Conservation (phyloP, 2,797 vertebrate species). For the Takifugu rubripes region DNA sequence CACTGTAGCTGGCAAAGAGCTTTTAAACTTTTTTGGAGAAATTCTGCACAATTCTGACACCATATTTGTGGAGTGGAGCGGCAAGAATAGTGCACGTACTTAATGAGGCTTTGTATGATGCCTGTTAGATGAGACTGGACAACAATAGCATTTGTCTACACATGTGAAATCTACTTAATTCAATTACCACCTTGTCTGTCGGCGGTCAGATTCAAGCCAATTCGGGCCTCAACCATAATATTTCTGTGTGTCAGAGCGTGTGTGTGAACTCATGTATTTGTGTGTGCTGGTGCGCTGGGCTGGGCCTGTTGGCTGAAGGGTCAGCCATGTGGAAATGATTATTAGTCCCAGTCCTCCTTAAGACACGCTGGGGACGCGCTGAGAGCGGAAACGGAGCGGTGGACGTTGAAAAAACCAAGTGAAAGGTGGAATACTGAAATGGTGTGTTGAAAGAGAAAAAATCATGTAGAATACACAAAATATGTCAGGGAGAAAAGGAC, state of each 20-base stretch:
- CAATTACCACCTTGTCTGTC: conserved; percentile 56
- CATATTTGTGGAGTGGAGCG: no score
- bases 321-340: conserved; percentile 74
- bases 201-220: conserved; percentile 34
- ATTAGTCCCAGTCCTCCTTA: conserved; percentile 59
- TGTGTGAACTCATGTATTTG: conserved; percentile 18
- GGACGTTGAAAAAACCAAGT: conserved; percentile 18
- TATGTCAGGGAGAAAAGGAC: conserved; percentile 4
- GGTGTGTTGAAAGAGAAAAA: conserved; percentile 30
- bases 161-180: conserved; percentile 62
- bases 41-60: no score
- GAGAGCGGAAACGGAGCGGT: conserved; percentile 16
- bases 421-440: conserved; percentile 34
- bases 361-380: conserved; percentile 46
- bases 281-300: conserved; percentile 37
- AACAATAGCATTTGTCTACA: conserved; percentile 46
- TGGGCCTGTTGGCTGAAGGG: conserved; percentile 52
- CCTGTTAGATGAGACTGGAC: conserved; percentile 56
- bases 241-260: conserved; percentile 19
- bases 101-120: conserved; percentile 28
- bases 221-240: conserved; percentile 23
- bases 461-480: neutral
- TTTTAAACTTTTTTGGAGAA: no score
- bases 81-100: no score
- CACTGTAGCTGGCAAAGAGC: no score